Evolutionary conservation across 2,888 invertebrate genomes (phyloP).

Genomic region (Eupithecia subumbrata): DNA sequence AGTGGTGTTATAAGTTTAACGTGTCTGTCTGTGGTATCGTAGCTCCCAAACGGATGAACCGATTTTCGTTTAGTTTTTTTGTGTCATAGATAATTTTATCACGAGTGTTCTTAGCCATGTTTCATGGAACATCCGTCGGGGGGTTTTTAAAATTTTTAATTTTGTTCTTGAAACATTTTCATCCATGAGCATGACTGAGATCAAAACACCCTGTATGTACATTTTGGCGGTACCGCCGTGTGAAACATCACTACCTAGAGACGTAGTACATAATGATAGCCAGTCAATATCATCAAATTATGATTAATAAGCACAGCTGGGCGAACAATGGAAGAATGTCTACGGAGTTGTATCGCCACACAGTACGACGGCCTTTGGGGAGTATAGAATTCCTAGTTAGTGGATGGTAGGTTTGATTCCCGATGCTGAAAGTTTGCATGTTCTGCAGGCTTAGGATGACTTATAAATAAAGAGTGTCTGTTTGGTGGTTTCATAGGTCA

Average conservation of each 20-base stretch:
- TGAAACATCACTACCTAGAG: conserved; percentile 66
- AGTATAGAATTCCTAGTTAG: neutral
- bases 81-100: too few species aligned
- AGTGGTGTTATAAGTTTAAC: too few species aligned
- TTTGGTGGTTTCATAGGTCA: neutral
- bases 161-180: too few species aligned
- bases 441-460: neutral
- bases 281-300: conserved; percentile 79
- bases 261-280: conserved; percentile 62
- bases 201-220: conserved; percentile 53
- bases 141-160: too few species aligned
- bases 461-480: neutral
- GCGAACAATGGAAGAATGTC: conserved; percentile 17
- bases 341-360: neutral
- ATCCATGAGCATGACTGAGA: neutral
- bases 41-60: too few species aligned
- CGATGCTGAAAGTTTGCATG: neutral
- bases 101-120: too few species aligned
- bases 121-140: too few species aligned
- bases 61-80: too few species aligned
- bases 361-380: neutral
- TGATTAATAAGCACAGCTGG: conserved; percentile 67
- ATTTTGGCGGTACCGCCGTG: conserved; percentile 61
- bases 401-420: neutral
- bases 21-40: too few species aligned